Evolutionary conservation across 2,113 vertebrate species (phyloP).

Genomic region (Boulengeromyrus knoepffleri): DNA sequence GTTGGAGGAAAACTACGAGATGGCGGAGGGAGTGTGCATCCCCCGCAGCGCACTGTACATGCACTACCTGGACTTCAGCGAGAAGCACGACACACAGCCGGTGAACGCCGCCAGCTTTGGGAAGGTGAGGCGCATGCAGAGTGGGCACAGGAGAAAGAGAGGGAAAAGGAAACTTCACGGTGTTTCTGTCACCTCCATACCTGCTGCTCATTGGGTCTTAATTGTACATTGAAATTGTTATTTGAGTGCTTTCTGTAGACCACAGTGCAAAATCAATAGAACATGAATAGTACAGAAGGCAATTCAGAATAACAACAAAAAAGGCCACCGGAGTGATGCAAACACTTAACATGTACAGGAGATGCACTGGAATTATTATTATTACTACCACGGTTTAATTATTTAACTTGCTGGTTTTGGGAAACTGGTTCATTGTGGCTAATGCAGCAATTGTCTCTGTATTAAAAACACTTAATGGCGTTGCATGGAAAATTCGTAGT

Average conservation of each 20-base stretch:
- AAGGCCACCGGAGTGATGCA: not conserved
- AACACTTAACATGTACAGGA: not conserved
- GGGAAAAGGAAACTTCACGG: not conserved
- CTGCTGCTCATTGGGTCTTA: not conserved
- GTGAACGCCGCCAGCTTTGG: conserved; percentile 98
- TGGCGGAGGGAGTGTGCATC: conserved; percentile 95
- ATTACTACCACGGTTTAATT: not conserved
- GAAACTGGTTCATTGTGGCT: not conserved
- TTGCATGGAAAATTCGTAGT: not conserved
- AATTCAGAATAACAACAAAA: not conserved
- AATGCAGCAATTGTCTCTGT: not conserved
- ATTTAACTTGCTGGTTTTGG: not conserved
- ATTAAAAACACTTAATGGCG: not conserved
- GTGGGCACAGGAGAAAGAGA: not conserved
- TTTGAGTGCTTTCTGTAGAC: not conserved
- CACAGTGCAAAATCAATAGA: not conserved
- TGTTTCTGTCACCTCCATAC: not conserved
- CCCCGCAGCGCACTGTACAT: conserved; percentile 97
- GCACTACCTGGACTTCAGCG: conserved; percentile 98
- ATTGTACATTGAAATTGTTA: not conserved
- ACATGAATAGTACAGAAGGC: not conserved
- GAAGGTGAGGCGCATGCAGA: conserved; percentile 69
- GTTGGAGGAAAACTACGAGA: conserved; percentile 98
- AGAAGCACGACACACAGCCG: conserved; percentile 94
- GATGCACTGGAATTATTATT: not conserved